These are phyloP conservation scores for Sebastes itinus DNA, from an alignment of 2,797 vertebrate genomes.

Conservation along the genomic window DNA sequence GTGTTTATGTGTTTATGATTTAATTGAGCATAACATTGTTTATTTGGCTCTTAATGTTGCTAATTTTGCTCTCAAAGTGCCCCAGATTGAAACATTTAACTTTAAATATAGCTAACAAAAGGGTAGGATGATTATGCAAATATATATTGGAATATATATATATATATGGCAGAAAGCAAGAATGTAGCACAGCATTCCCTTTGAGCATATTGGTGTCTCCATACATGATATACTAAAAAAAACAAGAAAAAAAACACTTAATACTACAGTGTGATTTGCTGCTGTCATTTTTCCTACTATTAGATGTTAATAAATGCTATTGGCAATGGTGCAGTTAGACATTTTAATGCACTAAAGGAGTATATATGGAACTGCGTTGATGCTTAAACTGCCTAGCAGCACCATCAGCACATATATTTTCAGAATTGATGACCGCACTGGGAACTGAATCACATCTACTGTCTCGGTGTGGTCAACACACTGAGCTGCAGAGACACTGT, in stretches of 20 bases:
- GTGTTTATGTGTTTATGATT: too few relatives aligned
- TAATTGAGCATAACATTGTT: too few relatives aligned
- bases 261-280: not conserved
- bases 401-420: slow-evolving; percentile 2
- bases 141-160: too few relatives aligned
- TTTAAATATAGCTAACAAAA: too few relatives aligned
- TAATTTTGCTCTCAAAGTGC: too few relatives aligned
- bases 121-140: too few relatives aligned
- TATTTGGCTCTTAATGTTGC: too few relatives aligned
- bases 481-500: not conserved
- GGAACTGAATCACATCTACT: not conserved
- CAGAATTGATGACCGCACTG: slow-evolving; percentile 16
- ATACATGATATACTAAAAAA: not conserved
- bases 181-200: too few relatives aligned
- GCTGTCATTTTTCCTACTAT: not conserved
- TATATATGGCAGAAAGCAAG: too few relatives aligned
- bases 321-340: not conserved
- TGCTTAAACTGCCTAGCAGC: not conserved
- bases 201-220: not conserved
- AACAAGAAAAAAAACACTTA: too few relatives aligned
- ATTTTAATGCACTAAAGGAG: not conserved
- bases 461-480: not conserved
- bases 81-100: too few relatives aligned
- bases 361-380: not conserved
- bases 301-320: not conserved